Percentiles rank a stretch among this genome's conserved stretches.
Conservation (phyloP, 1,140 invertebrate genomes). For the Aphis gossypii region DNA sequence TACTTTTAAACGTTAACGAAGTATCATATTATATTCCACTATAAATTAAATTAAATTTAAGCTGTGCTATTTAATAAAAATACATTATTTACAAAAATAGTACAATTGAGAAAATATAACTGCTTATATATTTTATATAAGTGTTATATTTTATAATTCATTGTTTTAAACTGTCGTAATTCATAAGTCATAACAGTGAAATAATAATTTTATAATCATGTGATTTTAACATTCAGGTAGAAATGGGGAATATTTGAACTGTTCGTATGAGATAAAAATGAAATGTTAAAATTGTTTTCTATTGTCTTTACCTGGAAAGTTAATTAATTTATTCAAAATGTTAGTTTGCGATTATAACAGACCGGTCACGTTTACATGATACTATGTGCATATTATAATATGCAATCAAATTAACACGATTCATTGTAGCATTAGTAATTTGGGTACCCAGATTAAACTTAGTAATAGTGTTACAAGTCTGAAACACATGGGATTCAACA, state of each 20-base stretch:
- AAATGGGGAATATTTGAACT: neutral
- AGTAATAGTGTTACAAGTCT: neutral
- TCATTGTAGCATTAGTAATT: conserved; percentile 19
- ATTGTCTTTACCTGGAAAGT: neutral
- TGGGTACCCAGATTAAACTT: neutral
- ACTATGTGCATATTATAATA: neutral
- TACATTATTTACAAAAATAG: neutral
- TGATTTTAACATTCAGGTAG: neutral
- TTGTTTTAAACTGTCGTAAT: neutral
- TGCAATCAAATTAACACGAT: conserved; percentile 13
- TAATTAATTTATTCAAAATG: neutral
- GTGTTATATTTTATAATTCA: neutral
- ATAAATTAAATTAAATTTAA: neutral
- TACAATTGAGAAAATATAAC: neutral
- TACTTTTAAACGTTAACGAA: neutral
- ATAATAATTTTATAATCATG: neutral
- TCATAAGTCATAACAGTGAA: neutral
- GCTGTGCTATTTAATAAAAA: neutral
- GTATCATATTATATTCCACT: neutral
- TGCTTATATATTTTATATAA: neutral
- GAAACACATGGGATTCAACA: neutral
- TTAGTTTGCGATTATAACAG: conserved; percentile 4
- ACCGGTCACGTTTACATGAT: neutral
- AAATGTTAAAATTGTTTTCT: neutral
- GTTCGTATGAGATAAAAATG: neutral